Evolutionary conservation across 2,888 invertebrate genomes (phyloP).

Genomic region (Dicyrtoma fusca): DNA sequence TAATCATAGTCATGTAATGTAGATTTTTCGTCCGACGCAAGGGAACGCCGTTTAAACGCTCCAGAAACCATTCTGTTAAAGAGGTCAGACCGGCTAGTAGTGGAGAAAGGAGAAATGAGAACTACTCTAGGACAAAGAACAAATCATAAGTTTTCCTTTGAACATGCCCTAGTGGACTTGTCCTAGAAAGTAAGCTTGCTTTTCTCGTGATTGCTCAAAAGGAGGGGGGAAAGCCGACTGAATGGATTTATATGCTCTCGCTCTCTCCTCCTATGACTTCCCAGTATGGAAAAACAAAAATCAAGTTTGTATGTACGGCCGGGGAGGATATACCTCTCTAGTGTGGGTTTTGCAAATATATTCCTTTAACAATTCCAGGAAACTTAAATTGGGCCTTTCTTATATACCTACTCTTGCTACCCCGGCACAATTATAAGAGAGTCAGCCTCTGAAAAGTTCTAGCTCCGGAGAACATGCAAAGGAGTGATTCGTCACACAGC

Average conservation of each 20-base stretch:
- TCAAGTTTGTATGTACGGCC: not conserved
- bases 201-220: not conserved
- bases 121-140: slow-evolving; percentile 28
- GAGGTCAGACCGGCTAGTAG: slow-evolving; percentile 10
- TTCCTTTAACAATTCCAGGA: slow-evolving; percentile 21
- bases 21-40: too few relatives aligned
- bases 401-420: not conserved
- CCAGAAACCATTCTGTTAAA: slow-evolving; percentile 2
- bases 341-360: slow-evolving; percentile 10
- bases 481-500: slow-evolving; percentile 27
- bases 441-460: not conserved
- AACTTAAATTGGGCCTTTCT: slow-evolving; percentile 16
- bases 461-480: slow-evolving; percentile 27
- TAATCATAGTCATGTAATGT: too few relatives aligned
- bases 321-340: not conserved
- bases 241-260: not conserved
- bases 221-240: not conserved
- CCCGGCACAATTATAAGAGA: slow-evolving; percentile 21
- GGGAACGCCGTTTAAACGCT: too few relatives aligned
- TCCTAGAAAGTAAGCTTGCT: slow-evolving; percentile 5
- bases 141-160: not conserved
- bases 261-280: not conserved
- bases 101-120: slow-evolving; percentile 11
- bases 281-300: not conserved
- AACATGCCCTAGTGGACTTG: slow-evolving; percentile 26